Evolutionary conservation across 2,888 invertebrate species (phyloP), one percentile per base, ranked within the genome.

Genomic region (Pristionchus fissidentatus): DNA sequence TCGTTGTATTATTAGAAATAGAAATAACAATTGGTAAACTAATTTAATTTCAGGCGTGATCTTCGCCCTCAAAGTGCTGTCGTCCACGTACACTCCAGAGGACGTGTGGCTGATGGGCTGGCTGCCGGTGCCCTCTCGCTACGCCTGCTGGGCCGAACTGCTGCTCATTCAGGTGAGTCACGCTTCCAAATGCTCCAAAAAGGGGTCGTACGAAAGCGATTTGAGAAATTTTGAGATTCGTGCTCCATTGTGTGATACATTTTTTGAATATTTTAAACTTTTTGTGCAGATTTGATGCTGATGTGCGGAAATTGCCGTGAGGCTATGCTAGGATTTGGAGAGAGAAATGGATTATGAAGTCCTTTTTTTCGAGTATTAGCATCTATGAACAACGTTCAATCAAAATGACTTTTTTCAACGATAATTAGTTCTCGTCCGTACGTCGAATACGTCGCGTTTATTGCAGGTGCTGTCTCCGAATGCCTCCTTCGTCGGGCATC

Each of bases 401-500:
- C 32, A 79, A 66, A 19, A 52, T 19, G 55, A 22, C 55, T 52
- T 19, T 52, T 52, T 52, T 52, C 22, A 15, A 19, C n/a, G n/a
- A n/a, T n/a, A n/a, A n/a, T n/a, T n/a, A n/a, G n/a, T n/a, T n/a
- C n/a, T n/a, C n/a, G n/a, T n/a, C n/a, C n/a, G n/a, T n/a, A n/a
- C n/a, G n/a, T n/a, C n/a, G n/a, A n/a, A n/a, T n/a, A 49, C 15
- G 38, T n/a, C n/a, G n/a, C 22, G n/a, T 22, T 35, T 32, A 35
- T 83, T 83, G 19, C 66, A 85, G 83, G 35, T 81, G 43, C 90
- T 95, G 43, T 94, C 94, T 2, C 95, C 95, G 22, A 94, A 94
- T 88, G 94, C 94, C 1, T 95, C 95, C 0, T 95, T 95, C 88
- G 87, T 94, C 88, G 95, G 95, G 43, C 95, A 95, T 91, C 92